Percentiles rank a stretch among this genome's conserved stretches.
These are phyloP conservation scores for Megaceryle maxima DNA, from an alignment of 2,113 vertebrate genomes.

Conservation along the genomic window DNA sequence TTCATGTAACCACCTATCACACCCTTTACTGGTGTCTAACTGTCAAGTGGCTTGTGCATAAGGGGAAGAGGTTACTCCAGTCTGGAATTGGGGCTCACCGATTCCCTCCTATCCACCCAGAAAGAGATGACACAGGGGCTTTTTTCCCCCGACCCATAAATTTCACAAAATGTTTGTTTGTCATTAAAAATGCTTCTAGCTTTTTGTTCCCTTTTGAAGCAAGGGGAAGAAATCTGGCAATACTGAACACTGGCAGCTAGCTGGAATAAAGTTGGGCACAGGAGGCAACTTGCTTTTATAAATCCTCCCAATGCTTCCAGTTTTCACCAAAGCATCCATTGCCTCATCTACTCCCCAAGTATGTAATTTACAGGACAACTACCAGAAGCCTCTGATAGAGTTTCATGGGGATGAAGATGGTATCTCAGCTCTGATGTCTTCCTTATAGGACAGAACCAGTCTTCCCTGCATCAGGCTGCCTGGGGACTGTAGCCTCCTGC, in stretches of 20 bases:
- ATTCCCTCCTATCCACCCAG: background rate
- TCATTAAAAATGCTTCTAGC: background rate
- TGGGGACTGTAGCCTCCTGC: background rate
- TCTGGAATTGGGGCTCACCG: background rate
- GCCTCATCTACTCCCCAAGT: background rate
- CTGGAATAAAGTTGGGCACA: background rate
- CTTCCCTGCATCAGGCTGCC: background rate
- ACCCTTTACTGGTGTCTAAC: background rate
- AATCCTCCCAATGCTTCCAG: background rate
- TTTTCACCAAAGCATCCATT: background rate
- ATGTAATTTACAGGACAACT: background rate
- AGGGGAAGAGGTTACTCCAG: background rate
- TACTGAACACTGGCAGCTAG: background rate
- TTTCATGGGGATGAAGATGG: background rate
- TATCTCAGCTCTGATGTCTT: background rate
- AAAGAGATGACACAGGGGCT: background rate
- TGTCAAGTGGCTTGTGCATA: background rate
- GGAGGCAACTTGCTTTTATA: background rate
- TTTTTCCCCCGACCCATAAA: background rate
- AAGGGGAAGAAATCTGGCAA: background rate
- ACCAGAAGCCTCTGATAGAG: background rate
- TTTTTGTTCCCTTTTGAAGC: background rate
- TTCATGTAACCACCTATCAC: background rate
- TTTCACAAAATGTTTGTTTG: background rate
- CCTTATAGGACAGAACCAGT: accelerated